phyloP scores from a whole-genome alignment of 37 sponge, comb jelly and placozoan species.

The Mnemiopsis leidyi region DNA sequence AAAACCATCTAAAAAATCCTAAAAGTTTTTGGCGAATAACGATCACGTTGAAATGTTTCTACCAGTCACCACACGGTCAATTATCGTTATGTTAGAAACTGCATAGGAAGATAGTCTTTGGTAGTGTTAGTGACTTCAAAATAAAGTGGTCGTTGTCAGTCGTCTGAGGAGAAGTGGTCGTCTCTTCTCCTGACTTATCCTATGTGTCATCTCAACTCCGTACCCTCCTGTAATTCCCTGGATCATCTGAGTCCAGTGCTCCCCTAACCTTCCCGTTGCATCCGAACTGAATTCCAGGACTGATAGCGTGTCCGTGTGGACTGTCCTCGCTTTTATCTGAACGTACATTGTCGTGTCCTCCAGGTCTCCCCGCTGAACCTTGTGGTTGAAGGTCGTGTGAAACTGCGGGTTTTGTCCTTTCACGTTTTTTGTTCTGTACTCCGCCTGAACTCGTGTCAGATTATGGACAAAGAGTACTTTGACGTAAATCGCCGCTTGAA shows the following conservation, averaged over 20 bases:
- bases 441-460: neutral
- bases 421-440: conserved; percentile 1
- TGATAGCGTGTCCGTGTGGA: conserved; percentile 21
- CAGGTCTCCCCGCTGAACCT: neutral
- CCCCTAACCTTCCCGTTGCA: neutral
- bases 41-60: too few species aligned
- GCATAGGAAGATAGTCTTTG: too few species aligned
- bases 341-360: neutral
- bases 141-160: too few species aligned
- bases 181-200: neutral
- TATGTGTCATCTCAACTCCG: neutral
- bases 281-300: conserved; percentile 23
- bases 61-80: too few species aligned
- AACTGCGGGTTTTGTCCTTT: neutral
- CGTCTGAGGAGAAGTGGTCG: too few species aligned
- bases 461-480: neutral
- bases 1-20: too few species aligned
- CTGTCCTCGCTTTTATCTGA: neutral
- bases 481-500: neutral
- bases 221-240: neutral
- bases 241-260: conserved; percentile 36
- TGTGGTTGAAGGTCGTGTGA: conserved; percentile 40
- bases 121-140: too few species aligned
- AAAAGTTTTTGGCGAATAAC: too few species aligned
- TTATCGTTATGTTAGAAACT: too few species aligned